phyloP scores from a whole-genome alignment of 2,888 invertebrate species.

The Drosophila parthenogenetica region DNA sequence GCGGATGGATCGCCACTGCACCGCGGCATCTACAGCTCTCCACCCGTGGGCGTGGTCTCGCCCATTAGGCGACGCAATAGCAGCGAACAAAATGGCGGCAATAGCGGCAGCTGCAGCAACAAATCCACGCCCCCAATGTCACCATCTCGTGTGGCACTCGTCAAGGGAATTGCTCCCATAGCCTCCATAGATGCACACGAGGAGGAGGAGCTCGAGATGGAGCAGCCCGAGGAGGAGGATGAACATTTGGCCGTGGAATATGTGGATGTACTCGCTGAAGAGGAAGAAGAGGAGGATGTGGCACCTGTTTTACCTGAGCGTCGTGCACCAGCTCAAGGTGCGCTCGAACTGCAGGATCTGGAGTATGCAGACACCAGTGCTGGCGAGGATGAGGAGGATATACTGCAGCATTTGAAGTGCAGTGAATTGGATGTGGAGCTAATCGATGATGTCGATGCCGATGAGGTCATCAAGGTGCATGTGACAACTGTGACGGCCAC shows the following conservation, averaged over 20 bases:
- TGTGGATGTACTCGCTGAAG: slow-evolving; percentile 37
- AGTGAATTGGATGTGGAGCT: slow-evolving; percentile 85
- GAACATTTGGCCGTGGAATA: slow-evolving; percentile 63
- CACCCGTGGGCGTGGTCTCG: slow-evolving; percentile 82
- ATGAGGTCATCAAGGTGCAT: slow-evolving; percentile 60
- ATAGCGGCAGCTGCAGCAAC: slow-evolving; percentile 56
- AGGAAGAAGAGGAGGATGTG: slow-evolving; percentile 18
- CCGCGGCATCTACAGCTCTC: slow-evolving; percentile 69
- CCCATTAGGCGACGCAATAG: slow-evolving; percentile 73
- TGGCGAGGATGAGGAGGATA: slow-evolving; percentile 85
- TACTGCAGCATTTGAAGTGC: slow-evolving; percentile 85
- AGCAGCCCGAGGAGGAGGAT: slow-evolving; percentile 41
- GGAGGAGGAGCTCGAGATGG: slow-evolving; percentile 63
- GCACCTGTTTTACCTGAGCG: slow-evolving; percentile 68
- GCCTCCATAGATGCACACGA: slow-evolving; percentile 82
- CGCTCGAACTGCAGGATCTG: slow-evolving; percentile 86
- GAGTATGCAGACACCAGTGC: slow-evolving; percentile 87
- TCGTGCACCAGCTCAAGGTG: slow-evolving; percentile 84
- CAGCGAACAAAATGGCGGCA: slow-evolving; percentile 68
- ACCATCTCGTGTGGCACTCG: slow-evolving; percentile 62
- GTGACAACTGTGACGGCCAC: slow-evolving; percentile 18
- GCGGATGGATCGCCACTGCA: slow-evolving; percentile 69
- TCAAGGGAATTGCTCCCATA: slow-evolving; percentile 81
- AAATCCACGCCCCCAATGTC: slow-evolving; percentile 80
- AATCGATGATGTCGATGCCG: slow-evolving; percentile 59